phyloP scores from a whole-genome alignment of 2,113 vertebrate species.

The Alosa alosa region DNA sequence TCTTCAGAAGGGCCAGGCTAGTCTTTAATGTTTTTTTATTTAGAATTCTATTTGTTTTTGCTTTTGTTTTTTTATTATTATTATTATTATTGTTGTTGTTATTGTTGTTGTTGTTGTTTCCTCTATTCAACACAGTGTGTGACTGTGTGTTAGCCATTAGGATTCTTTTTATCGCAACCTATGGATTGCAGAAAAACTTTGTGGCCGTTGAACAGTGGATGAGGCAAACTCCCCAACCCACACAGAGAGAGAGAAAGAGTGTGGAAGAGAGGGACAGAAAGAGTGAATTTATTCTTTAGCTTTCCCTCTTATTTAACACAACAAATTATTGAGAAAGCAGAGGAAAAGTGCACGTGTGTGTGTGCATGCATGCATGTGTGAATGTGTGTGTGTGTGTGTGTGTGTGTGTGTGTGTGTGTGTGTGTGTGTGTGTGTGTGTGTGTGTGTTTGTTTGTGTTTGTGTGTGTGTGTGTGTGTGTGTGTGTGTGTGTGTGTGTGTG shows the following conservation, averaged over 20 bases:
- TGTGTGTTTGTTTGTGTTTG: too few relatives aligned
- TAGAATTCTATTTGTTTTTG: neutral
- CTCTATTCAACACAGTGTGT: neutral
- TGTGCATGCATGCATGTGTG: neutral
- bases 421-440: too few relatives aligned
- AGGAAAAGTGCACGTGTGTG: neutral
- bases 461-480: too few relatives aligned
- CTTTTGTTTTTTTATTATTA: neutral
- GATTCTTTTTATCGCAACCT: neutral
- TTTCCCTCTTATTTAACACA: neutral
- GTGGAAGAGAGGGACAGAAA: too few relatives aligned
- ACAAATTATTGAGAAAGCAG: neutral
- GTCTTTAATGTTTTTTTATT: neutral
- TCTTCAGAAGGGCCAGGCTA: neutral
- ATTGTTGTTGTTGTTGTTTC: neutral
- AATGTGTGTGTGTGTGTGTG: too few relatives aligned
- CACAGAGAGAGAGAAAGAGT: neutral
- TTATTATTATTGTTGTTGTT: neutral
- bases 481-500: too few relatives aligned
- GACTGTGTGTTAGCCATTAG: neutral
- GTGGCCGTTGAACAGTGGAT: neutral
- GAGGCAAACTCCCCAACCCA: neutral
- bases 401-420: too few relatives aligned
- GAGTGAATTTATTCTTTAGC: too few relatives aligned
- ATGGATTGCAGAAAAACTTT: conserved; percentile 5